These are phyloP conservation scores for Melanostoma scalare DNA, from an alignment of 2,888 invertebrate species.

Conservation along the genomic window DNA sequence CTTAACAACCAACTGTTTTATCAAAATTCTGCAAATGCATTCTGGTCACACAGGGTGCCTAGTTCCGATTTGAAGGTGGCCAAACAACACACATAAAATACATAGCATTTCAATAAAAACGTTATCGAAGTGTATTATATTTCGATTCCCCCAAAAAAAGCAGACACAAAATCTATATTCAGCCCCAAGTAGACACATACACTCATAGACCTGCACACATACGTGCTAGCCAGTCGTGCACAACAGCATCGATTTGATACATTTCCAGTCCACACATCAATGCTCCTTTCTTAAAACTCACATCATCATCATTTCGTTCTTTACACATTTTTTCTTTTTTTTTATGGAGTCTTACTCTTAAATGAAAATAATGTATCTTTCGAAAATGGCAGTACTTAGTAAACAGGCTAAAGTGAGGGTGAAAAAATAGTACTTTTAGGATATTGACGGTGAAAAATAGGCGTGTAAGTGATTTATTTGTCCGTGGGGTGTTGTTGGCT, in stretches of 20 bases:
- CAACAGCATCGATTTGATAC: neutral
- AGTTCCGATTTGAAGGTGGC: no score
- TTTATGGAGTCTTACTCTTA: constrained; percentile 28
- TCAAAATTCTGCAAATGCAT: no score
- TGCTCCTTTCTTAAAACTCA: constrained; percentile 19
- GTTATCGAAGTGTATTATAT: no score
- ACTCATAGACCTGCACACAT: neutral
- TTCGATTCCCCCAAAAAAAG: no score
- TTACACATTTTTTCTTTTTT: constrained; percentile 4
- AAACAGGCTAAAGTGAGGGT: constrained; percentile 54
- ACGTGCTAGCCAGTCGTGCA: constrained; percentile 21
- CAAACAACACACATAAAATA: no score
- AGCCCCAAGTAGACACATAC: no score
- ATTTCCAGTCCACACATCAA: neutral
- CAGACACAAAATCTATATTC: no score
- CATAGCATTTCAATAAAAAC: no score
- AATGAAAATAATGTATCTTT: constrained; percentile 39
- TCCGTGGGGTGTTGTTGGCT: constrained; percentile 53
- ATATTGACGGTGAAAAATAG: constrained; percentile 70
- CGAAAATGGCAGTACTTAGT: constrained; percentile 58
- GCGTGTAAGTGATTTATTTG: constrained; percentile 69
- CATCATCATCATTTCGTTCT: no score
- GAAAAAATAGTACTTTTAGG: constrained; percentile 59
- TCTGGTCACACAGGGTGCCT: no score
- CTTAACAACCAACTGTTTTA: no score